Percentiles rank a stretch among this genome's conserved stretches.
phyloP scores from a whole-genome alignment of 2,797 vertebrate genomes.

The Onychomys torridus region DNA sequence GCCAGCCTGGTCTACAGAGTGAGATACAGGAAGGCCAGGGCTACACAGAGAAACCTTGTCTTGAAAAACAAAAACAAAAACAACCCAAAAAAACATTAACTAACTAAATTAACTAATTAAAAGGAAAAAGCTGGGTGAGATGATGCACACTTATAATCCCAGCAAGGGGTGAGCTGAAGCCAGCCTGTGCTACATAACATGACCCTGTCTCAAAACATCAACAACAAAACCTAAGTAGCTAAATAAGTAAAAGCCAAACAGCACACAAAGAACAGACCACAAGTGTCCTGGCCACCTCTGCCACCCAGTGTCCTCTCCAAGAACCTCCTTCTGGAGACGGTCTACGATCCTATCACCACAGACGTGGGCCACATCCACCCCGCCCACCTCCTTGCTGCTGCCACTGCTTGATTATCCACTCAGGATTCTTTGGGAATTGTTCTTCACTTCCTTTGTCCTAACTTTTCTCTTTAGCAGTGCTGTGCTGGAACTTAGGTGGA shows the following conservation, averaged over 20 bases:
- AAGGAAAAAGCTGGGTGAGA: not conserved
- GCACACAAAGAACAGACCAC: rapidly evolving
- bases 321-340: not conserved
- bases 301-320: not conserved
- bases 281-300: not conserved
- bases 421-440: not conserved
- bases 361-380: rapidly evolving
- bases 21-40: not conserved
- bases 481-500: not conserved
- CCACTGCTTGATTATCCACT: too few relatives aligned
- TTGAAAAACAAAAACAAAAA: too few relatives aligned
- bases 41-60: not conserved
- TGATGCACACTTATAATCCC: not conserved
- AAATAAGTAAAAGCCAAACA: not conserved
- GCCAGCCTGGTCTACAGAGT: not conserved
- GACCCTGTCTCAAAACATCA: not conserved
- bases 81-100: not conserved
- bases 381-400: not conserved
- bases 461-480: not conserved
- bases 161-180: not conserved
- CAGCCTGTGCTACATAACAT: not conserved
- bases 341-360: rapidly evolving
- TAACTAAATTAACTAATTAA: not conserved
- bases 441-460: not conserved
- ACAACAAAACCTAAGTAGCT: not conserved